Evolutionary conservation across 2,113 vertebrate species (phyloP), one percentile per base, ranked within the genome.

Genomic region (Opisthocomus hoazin): DNA sequence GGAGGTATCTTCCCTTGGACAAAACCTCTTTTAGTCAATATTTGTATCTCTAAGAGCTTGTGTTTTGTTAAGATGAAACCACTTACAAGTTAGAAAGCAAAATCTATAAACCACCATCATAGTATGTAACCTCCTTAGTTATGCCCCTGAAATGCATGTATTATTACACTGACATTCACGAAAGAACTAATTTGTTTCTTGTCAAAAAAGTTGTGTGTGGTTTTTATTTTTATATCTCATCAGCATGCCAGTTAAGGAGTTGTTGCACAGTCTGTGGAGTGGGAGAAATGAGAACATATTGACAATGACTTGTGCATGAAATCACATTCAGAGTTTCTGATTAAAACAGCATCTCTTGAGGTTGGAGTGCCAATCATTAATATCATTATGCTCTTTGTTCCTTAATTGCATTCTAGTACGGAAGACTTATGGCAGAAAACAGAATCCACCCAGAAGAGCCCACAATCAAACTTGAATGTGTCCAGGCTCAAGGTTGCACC

Each of bases 341-440:
- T 97, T 97, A 96, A 97, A 93, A 32, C 39, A 94, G 60, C 73
- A 87, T 27, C 20, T 96, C 82, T 94, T 95, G 53, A 82, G 20
- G 65, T 51, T 91, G 53, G 91, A 98, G 89, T 84, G 96, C 77
- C 54, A 88, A 66, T 95, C 83, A 94, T 95, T 97, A 97, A 95
- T 76, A 10, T 76, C 81, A 97, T 97, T 97, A 97, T 91, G 82
- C 26, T 94, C 91, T 89, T 98, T 96, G 57, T 97, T 97, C 92
- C 86, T 95, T 97, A 97, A 97, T 93, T 98, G 58, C 89, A 91
- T 97, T 95, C 84, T 91, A 92, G 54, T 92, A 73, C 32, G 83
- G 75, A 69, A 71, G 84, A 92, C 77, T 90, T 30, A 89, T 73
- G 69, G 68, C n/a, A 95, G 90, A 94, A 96, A 93, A 53, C 6